Conservation (phyloP, 2,888 invertebrate species). For the Platynereis dumerilii region DNA sequence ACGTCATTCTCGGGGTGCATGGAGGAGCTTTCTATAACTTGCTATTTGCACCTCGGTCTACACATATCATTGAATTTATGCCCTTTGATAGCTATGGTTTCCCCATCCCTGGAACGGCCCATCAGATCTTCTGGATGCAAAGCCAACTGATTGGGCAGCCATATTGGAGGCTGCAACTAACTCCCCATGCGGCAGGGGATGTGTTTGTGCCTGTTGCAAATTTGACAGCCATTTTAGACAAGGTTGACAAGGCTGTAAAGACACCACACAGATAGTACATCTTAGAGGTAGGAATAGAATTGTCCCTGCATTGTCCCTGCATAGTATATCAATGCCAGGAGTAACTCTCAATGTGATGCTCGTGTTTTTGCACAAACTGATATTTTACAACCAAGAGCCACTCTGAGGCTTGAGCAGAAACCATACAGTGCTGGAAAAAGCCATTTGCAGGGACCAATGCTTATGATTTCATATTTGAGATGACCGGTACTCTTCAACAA, state of each 20-base stretch:
- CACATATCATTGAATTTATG: slow-evolving; percentile 25
- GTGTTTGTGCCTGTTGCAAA: slow-evolving; percentile 6
- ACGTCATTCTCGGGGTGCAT: slow-evolving; percentile 28
- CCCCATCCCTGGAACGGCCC: slow-evolving; percentile 5
- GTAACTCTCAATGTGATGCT: no score
- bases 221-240: neutral
- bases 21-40: slow-evolving; percentile 32
- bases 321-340: no score
- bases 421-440: no score
- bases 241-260: neutral
- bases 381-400: no score
- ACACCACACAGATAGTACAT: no score
- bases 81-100: slow-evolving; percentile 13
- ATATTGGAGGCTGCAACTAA: slow-evolving; percentile 15
- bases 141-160: slow-evolving; percentile 11
- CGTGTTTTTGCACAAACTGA: no score
- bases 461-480: no score
- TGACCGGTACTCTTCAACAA: no score
- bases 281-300: no score
- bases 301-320: no score
- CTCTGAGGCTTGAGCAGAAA: no score
- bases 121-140: slow-evolving; percentile 19
- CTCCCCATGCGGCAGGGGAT: slow-evolving; percentile 11
- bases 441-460: no score
- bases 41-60: slow-evolving; percentile 12